These are phyloP conservation scores for Channa argus DNA, from an alignment of 2,113 vertebrate species.

Conservation along the genomic window DNA sequence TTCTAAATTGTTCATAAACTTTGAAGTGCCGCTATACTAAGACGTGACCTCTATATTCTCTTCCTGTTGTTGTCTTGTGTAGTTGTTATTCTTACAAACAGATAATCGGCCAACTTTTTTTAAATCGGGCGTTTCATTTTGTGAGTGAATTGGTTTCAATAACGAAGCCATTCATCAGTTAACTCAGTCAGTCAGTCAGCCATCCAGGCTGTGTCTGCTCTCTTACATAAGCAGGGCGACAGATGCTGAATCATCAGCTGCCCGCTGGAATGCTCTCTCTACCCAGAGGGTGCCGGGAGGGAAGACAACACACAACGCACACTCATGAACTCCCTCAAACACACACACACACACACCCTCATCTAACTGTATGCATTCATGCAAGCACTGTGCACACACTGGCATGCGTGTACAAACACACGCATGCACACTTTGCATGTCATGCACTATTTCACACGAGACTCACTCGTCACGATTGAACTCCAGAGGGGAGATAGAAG, in stretches of 20 bases:
- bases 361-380: conserved; percentile 50
- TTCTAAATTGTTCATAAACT: too few relatives aligned
- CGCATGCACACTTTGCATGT: conserved; percentile 44
- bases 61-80: background rate
- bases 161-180: conserved; percentile 48
- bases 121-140: conserved; percentile 28
- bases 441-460: conserved; percentile 73
- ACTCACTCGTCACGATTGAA: conserved; percentile 60
- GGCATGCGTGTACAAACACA: conserved; percentile 24
- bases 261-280: conserved; percentile 75
- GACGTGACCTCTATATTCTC: background rate
- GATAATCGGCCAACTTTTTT: background rate
- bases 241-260: conserved; percentile 86
- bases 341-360: conserved; percentile 22
- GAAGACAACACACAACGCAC: conserved; percentile 48
- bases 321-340: conserved; percentile 4
- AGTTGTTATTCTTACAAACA: background rate
- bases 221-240: conserved; percentile 79
- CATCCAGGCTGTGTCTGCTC: conserved; percentile 65
- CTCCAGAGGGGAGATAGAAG: conserved; percentile 49
- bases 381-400: conserved; percentile 36
- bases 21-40: too few relatives aligned
- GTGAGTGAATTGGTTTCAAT: conserved; percentile 62
- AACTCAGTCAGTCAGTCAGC: conserved; percentile 58
- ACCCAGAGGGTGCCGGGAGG: conserved; percentile 77